These are phyloP conservation scores for Microcebus ravelobensis DNA, from an alignment of 2,113 vertebrate genomes.

Conservation along the genomic window DNA sequence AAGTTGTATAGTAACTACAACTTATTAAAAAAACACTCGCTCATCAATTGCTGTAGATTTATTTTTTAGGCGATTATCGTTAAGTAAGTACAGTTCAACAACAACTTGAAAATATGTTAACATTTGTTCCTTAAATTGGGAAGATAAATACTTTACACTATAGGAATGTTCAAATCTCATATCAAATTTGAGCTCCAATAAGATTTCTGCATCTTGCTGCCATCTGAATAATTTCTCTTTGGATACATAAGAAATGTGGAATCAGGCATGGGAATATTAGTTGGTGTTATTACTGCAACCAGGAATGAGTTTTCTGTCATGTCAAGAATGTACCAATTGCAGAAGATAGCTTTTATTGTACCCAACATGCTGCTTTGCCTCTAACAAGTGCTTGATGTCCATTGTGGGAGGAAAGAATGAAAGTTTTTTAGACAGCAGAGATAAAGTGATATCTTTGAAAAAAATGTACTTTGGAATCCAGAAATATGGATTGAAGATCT, in stretches of 20 bases:
- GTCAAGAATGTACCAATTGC: background rate
- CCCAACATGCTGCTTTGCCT: background rate
- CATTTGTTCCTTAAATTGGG: background rate
- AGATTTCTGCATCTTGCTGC: constrained; percentile 7
- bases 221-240: background rate
- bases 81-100: background rate
- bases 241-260: background rate
- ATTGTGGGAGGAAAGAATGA: background rate
- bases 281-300: background rate
- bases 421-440: background rate
- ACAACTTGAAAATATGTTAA: constrained; percentile 43
- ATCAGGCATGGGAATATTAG: background rate
- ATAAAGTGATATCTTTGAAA: background rate
- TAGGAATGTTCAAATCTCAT: constrained; percentile 27
- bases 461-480: background rate
- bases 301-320: background rate
- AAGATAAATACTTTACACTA: background rate
- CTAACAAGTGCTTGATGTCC: background rate
- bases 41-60: background rate
- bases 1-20: background rate
- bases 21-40: background rate
- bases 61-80: background rate
- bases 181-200: constrained; percentile 2
- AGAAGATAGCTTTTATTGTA: background rate
- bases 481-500: background rate